A percentile compares a stretch with the other conserved stretches of the same genome.
Conservation (phyloP, 2,888 invertebrate genomes). For the Cryptocephalus primarius region DNA sequence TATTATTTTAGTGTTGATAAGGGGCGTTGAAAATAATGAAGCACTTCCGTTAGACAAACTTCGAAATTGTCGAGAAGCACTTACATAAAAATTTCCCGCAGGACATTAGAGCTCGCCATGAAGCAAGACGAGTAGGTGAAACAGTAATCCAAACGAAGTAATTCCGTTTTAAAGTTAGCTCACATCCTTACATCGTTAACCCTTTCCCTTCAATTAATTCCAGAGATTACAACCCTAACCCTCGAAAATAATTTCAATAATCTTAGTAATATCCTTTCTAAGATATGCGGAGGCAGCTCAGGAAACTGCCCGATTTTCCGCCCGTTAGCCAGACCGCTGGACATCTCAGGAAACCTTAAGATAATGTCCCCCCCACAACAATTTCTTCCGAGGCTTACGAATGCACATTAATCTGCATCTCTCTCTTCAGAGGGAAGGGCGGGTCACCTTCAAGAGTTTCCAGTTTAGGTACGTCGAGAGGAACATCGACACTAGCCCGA, state of each 20-base stretch:
- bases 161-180: too few species aligned
- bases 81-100: too few species aligned
- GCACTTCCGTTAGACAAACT: too few species aligned
- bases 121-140: too few species aligned
- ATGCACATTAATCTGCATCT: constrained; percentile 38
- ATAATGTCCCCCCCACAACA: constrained; percentile 26
- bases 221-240: constrained; percentile 14
- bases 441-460: constrained; percentile 14
- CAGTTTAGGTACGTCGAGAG: not conserved
- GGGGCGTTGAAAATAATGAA: too few species aligned
- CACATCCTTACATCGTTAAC: not conserved
- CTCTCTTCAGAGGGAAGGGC: constrained; percentile 31
- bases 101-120: too few species aligned
- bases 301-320: constrained; percentile 22
- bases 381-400: constrained; percentile 35
- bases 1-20: too few species aligned
- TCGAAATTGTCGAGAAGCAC: too few species aligned
- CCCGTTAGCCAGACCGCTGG: constrained; percentile 15
- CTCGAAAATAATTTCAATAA: constrained; percentile 20
- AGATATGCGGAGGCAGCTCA: constrained; percentile 17
- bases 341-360: constrained; percentile 15
- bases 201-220: constrained; percentile 9
- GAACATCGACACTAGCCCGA: not conserved
- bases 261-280: constrained; percentile 17
- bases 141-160: too few species aligned